Base-by-base conservation (phyloP, 2,113 vertebrate genomes). In the Colinus virginianus region DNA sequence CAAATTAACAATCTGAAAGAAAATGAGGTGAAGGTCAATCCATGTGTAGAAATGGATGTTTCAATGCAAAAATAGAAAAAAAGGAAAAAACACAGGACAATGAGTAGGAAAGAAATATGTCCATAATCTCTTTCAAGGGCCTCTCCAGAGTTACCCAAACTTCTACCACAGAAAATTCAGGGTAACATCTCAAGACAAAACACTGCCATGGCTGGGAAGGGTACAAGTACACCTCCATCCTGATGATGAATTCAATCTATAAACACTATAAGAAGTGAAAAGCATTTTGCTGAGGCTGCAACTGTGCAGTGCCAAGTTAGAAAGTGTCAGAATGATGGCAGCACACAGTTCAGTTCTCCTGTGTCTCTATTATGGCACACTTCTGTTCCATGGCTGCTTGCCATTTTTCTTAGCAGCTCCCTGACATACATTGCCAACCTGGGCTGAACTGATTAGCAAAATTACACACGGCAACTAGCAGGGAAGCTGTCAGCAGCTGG, bases 1-100 rank as follows among this genome's bases (percentile, higher is more conserved):
- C 19, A 88, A 86, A 84, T 76, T 79, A 88, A 90, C 63, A 88
- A 81, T 88, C 70, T 77, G 58, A 78, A 86, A 51, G 61, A 93
- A 91, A 71, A 22, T 11, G 46, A 70, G 34, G 42, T 42, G 38
- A 92, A 94, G 69, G 21, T 53, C 8, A 64, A 53, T 71, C 81
- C 59, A 20, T 40, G 28, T 30, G 16, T 62, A 78, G 78, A 93
- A 88, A 67, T 17, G 46, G 34, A 84, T 10, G n/a, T 53, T 72
- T 83, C 40, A 40, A 40, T 40, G 40, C 40, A 40, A 40, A 40
- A 40, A 40, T 12, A 17, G 43, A 43, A 43, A 43, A 43, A 43
- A 43, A 43, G 5, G 14, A 43, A 93, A 70, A 56, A 91, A 28
- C n/a, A 68, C 9, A 69, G 15, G 56, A 62, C 18, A 78, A 13